Evolutionary conservation across 2,888 invertebrate genomes (phyloP).

Genomic region (Pollenia angustigena): DNA sequence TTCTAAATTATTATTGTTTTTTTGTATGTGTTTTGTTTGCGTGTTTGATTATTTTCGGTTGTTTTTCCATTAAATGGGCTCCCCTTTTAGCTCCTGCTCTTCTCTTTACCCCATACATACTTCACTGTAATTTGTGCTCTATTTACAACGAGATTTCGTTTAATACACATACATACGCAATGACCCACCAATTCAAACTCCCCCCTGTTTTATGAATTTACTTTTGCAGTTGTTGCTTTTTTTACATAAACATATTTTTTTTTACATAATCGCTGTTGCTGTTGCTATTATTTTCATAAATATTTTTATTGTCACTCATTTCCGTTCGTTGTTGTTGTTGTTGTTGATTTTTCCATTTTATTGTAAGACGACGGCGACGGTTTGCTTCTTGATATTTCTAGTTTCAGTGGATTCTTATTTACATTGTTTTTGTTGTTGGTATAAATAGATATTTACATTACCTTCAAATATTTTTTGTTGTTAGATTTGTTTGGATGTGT

Average conservation of each 20-base stretch:
- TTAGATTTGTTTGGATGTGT: background rate
- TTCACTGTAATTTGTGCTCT: constrained; percentile 4
- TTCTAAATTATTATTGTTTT: constrained; percentile 5
- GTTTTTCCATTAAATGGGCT: background rate
- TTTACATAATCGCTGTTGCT: constrained; percentile 19
- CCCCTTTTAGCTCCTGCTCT: background rate
- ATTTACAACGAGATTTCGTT: constrained; percentile 21
- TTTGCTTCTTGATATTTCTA: constrained; percentile 26
- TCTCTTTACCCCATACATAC: background rate
- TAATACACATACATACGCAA: background rate
- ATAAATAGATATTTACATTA: constrained; percentile 9
- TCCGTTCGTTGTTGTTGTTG: constrained; percentile 49
- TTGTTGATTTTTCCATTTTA: background rate
- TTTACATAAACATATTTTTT: constrained; percentile 12
- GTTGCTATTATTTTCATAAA: constrained; percentile 49
- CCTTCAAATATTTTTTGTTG: constrained; percentile 50
- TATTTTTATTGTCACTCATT: constrained; percentile 67
- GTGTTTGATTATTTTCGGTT: constrained; percentile 1
- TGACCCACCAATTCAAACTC: background rate
- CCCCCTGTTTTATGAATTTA: background rate
- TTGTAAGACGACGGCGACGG: background rate
- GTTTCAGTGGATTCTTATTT: constrained; percentile 22
- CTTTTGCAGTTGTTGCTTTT: background rate
- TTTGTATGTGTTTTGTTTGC: constrained; percentile 18
- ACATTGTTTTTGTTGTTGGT: constrained; percentile 26